Evolutionary conservation across 2,113 vertebrate species (phyloP).

Genomic region (Ivindomyrus marchei): DNA sequence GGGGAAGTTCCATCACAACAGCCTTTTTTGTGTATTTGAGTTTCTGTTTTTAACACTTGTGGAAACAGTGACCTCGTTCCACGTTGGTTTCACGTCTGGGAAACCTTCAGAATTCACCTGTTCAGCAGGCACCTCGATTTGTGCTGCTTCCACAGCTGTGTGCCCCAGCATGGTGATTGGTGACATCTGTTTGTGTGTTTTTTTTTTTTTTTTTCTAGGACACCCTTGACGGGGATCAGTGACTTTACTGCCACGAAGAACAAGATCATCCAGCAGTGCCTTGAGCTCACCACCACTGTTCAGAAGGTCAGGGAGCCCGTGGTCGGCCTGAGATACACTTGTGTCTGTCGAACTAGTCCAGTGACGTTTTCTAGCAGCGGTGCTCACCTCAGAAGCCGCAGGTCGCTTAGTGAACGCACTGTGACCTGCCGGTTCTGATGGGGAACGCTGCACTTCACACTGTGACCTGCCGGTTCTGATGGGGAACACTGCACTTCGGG

Average conservation of each 20-base stretch:
- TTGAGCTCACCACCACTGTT: conserved; percentile 93
- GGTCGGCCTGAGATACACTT: neutral
- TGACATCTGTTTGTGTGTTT: neutral
- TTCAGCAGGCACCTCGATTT: neutral
- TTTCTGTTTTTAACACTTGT: neutral
- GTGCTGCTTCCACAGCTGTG: neutral
- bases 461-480: conserved; percentile 23
- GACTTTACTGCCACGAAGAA: conserved; percentile 94
- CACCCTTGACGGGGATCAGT: conserved; percentile 89
- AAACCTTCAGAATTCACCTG: neutral
- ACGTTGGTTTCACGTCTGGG: no score
- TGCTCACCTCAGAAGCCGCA: conserved; percentile 29
- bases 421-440: conserved; percentile 31
- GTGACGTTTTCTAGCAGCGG: conserved; percentile 23
- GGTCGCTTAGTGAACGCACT: conserved; percentile 33
- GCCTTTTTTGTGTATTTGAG: neutral
- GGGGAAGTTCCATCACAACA: neutral
- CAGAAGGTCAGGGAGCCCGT: conserved; percentile 80
- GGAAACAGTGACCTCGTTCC: neutral
- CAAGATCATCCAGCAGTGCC: conserved; percentile 94
- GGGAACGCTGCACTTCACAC: conserved; percentile 31
- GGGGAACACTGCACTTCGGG: conserved; percentile 27
- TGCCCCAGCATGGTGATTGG: neutral
- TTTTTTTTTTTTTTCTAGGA: conserved; percentile 56
- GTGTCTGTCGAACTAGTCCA: neutral